These are phyloP conservation scores for Lichenostomus cassidix DNA, from an alignment of 2,113 vertebrate genomes.

Conservation along the genomic window DNA sequence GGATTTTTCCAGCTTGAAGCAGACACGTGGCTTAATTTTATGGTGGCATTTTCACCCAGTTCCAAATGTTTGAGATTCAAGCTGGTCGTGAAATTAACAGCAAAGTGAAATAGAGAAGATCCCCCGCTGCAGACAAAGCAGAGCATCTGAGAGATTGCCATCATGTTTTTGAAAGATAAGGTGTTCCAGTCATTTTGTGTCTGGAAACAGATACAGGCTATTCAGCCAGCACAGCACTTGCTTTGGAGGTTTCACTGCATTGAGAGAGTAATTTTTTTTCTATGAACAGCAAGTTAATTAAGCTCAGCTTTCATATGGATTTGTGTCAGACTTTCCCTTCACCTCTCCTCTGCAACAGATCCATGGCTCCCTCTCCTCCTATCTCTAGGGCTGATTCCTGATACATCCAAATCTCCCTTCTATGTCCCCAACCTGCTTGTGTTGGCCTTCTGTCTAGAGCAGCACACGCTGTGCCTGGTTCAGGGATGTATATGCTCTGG, in stretches of 20 bases:
- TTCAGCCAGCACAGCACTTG: background rate
- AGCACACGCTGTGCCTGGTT: background rate
- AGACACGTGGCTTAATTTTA: background rate
- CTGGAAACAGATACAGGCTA: background rate
- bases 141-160: background rate
- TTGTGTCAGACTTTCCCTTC: background rate
- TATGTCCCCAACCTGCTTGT: background rate
- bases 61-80: background rate
- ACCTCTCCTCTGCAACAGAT: background rate
- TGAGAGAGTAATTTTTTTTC: background rate
- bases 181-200: background rate
- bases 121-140: background rate
- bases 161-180: background rate
- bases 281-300: background rate
- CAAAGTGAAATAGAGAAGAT: background rate
- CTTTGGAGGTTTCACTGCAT: background rate
- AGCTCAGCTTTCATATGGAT: background rate
- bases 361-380: background rate
- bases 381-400: background rate
- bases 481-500: background rate
- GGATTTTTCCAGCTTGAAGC: background rate
- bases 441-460: background rate
- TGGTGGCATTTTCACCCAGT: rapidly evolving
- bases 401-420: background rate
- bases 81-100: rapidly evolving